phyloP scores from a whole-genome alignment of 2,888 invertebrate species.

The Diabrotica balteata region DNA sequence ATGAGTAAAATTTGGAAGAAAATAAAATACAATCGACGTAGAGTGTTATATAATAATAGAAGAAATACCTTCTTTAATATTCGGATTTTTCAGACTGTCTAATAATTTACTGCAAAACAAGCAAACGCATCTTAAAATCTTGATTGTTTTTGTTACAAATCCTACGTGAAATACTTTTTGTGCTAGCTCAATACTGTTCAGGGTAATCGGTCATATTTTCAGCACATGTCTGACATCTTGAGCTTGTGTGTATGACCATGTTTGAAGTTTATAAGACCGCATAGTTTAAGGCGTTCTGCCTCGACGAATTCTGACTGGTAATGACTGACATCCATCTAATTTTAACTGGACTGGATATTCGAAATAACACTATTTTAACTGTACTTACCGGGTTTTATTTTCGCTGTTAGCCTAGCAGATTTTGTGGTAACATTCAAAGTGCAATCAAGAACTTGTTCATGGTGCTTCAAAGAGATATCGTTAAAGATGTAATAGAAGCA shows the following conservation, averaged over 20 bases:
- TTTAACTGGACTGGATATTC: slow-evolving; percentile 98
- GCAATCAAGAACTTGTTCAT: no score
- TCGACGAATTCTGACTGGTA: slow-evolving; percentile 97
- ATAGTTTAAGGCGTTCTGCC: slow-evolving; percentile 96
- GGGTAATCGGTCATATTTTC: slow-evolving; percentile 99
- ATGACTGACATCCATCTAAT: slow-evolving; percentile 98
- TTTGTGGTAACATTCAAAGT: no score
- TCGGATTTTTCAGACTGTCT: slow-evolving; percentile 72
- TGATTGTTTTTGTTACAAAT: slow-evolving; percentile 96
- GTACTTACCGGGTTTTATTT: slow-evolving; percentile 93
- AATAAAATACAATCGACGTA: no score
- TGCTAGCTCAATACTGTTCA: slow-evolving; percentile 97
- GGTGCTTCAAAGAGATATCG: no score
- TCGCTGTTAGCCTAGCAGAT: slow-evolving; percentile 84
- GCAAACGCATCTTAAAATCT: slow-evolving; percentile 97
- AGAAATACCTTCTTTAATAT: no score
- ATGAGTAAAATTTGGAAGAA: no score
- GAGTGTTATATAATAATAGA: no score
- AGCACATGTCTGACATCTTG: slow-evolving; percentile 94
- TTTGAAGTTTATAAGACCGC: slow-evolving; percentile 98
- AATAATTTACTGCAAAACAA: slow-evolving; percentile 98
- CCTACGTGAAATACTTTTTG: slow-evolving; percentile 99
- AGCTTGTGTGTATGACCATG: slow-evolving; percentile 96
- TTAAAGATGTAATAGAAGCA: no score
- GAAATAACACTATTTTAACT: slow-evolving; percentile 97